A percentile compares a stretch with the other conserved stretches of the same genome.
Conservation (phyloP, 2,888 invertebrate species). For the Drosophila kambysellisi region DNA sequence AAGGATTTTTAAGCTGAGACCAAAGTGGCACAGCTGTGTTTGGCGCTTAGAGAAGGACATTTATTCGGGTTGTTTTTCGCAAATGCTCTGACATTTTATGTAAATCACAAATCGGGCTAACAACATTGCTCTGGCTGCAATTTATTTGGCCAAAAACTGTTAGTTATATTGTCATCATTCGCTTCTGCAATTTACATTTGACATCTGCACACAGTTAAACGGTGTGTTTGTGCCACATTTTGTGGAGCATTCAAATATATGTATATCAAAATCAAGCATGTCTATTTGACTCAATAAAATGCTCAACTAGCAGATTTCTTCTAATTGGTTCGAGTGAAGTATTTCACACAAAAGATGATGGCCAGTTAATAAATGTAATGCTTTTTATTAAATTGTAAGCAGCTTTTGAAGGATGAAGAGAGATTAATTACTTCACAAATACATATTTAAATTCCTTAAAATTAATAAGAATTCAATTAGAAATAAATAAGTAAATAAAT, state of each 20-base stretch:
- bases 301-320: constrained; percentile 8
- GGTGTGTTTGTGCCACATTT: constrained; percentile 18
- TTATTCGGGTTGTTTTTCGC: constrained; percentile 27
- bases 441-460: neutral
- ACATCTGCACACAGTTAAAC: constrained; percentile 33
- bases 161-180: constrained; percentile 63
- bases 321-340: neutral
- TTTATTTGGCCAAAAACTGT: constrained; percentile 46
- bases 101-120: constrained; percentile 64
- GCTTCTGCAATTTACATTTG: constrained; percentile 64
- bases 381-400: neutral
- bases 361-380: neutral
- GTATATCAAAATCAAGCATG: constrained; percentile 35
- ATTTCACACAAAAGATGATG: neutral
- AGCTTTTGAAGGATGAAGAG: neutral
- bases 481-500: neutral
- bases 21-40: constrained; percentile 22
- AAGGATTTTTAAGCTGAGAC: constrained; percentile 29
- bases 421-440: neutral
- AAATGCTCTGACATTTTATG: constrained; percentile 56
- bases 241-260: constrained; percentile 44
- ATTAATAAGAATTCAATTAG: neutral
- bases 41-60: constrained; percentile 33
- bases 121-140: constrained; percentile 35
- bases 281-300: neutral